phyloP scores from a whole-genome alignment of 2,888 invertebrate species.

The Uloborus plumipes region DNA sequence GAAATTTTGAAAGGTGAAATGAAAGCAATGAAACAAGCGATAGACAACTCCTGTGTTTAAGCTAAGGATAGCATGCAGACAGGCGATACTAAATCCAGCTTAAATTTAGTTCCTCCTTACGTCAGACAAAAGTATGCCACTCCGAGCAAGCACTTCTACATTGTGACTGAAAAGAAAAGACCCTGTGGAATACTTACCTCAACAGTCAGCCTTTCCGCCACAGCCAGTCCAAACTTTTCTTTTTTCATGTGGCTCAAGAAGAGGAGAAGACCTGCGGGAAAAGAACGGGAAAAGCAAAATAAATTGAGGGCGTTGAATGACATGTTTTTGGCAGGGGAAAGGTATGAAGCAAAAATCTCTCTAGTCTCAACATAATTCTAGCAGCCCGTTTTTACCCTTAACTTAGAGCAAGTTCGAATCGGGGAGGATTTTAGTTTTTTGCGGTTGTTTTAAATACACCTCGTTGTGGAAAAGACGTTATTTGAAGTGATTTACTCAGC shows the following conservation, averaged over 20 bases:
- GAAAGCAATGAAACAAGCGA: slow-evolving; percentile 34
- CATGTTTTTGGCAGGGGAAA: slow-evolving; percentile 9
- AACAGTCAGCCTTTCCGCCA: slow-evolving; percentile 46
- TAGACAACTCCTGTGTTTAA: slow-evolving; percentile 6
- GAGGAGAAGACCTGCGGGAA: slow-evolving; percentile 50
- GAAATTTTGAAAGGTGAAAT: not conserved
- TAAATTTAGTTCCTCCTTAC: slow-evolving; percentile 59
- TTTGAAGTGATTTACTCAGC: too few species aligned
- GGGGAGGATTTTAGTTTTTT: too few species aligned
- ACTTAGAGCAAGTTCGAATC: too few species aligned
- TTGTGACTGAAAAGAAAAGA: slow-evolving; percentile 55
- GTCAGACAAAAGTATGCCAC: slow-evolving; percentile 63
- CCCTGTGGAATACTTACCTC: slow-evolving; percentile 54
- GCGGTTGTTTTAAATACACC: too few species aligned
- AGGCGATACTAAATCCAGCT: slow-evolving; percentile 53
- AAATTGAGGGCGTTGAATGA: slow-evolving; percentile 24
- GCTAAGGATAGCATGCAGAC: slow-evolving; percentile 62
- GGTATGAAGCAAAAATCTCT: too few species aligned
- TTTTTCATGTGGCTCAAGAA: slow-evolving; percentile 53
- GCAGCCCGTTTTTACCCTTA: too few species aligned
- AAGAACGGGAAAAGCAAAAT: slow-evolving; percentile 18
- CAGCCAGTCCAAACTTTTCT: slow-evolving; percentile 48
- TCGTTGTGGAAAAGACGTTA: too few species aligned
- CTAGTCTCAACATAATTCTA: too few species aligned
- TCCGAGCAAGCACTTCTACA: slow-evolving; percentile 51